These are phyloP conservation scores for Semnornis frantzii DNA, from an alignment of 2,113 vertebrate species.

Conservation along the genomic window DNA sequence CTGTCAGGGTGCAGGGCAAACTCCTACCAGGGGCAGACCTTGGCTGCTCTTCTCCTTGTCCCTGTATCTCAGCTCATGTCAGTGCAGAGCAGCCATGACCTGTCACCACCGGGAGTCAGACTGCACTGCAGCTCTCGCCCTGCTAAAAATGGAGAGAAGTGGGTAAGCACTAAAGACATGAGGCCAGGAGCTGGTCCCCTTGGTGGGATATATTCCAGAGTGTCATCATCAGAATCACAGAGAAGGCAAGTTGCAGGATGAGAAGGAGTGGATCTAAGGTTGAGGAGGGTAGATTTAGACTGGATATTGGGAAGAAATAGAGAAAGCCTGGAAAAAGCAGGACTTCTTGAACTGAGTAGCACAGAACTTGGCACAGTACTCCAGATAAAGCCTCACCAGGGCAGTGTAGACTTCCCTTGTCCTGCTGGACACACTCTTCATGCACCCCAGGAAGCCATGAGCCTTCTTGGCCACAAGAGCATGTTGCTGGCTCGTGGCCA, in stretches of 20 bases:
- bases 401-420: too few relatives aligned
- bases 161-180: not conserved
- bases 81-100: not conserved
- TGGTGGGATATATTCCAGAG: not conserved
- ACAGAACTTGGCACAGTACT: too few relatives aligned
- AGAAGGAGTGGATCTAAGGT: too few relatives aligned
- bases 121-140: not conserved
- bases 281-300: too few relatives aligned
- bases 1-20: not conserved
- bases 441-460: too few relatives aligned
- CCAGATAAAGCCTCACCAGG: too few relatives aligned
- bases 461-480: too few relatives aligned
- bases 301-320: too few relatives aligned
- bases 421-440: too few relatives aligned
- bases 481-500: too few relatives aligned
- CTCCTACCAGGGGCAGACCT: not conserved
- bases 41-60: not conserved
- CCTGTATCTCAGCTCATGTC: not conserved
- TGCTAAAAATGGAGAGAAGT: not conserved
- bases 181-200: not conserved
- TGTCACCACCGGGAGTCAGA: not conserved
- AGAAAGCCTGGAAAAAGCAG: too few relatives aligned
- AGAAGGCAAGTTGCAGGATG: not conserved
- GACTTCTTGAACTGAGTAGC: too few relatives aligned
- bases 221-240: not conserved